These are phyloP conservation scores for Sipha maydis DNA, from an alignment of 2,888 invertebrate species.

Conservation along the genomic window DNA sequence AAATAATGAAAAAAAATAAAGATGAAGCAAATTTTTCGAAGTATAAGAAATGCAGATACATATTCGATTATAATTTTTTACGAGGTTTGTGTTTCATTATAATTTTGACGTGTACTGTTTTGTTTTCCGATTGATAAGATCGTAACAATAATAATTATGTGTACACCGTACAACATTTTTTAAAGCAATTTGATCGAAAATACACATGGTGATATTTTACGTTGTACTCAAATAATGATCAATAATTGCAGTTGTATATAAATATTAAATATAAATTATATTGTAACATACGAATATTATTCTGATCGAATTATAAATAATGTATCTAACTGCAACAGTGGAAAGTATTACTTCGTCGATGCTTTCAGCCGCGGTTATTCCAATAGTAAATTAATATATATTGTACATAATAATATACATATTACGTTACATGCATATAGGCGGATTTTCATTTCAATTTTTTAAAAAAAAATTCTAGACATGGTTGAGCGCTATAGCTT, in stretches of 20 bases:
- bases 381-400: background rate
- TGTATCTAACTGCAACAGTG: background rate
- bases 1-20: no score
- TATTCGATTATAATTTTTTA: background rate
- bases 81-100: background rate
- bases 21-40: background rate
- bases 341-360: background rate
- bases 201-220: no score
- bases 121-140: background rate
- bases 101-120: background rate
- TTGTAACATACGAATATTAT: background rate
- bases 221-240: no score
- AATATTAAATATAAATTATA: background rate
- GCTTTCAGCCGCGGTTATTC: background rate
- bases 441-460: background rate
- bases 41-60: no score
- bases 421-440: background rate
- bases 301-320: background rate
- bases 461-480: background rate
- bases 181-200: no score
- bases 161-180: no score
- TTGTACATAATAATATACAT: background rate
- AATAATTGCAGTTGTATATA: background rate
- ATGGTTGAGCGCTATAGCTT: background rate
- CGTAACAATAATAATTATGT: no score